These are phyloP conservation scores for Drosophila limbata DNA, from an alignment of 2,888 invertebrate genomes.

Conservation along the genomic window DNA sequence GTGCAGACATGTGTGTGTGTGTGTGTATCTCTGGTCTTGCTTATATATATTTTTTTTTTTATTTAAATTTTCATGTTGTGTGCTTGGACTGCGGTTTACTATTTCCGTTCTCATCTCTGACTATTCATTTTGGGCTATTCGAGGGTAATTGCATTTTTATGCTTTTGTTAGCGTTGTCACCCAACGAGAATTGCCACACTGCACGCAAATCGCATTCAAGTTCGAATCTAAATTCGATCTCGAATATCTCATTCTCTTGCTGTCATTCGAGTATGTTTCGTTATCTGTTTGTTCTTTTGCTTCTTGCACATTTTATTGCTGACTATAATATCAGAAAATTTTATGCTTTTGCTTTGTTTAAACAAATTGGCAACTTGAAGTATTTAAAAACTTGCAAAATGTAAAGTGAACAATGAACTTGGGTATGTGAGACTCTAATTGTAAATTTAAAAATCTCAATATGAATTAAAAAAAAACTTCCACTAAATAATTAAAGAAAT, in stretches of 20 bases:
- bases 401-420: neutral
- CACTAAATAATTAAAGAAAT: too few species aligned
- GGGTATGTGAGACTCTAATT: too few species aligned
- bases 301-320: slow-evolving; percentile 27
- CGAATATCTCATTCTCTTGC: slow-evolving; percentile 4
- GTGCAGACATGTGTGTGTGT: slow-evolving; percentile 15
- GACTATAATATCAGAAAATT: slow-evolving; percentile 35
- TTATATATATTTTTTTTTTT: slow-evolving; percentile 42
- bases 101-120: slow-evolving; percentile 51
- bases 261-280: neutral
- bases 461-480: neutral
- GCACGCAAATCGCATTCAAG: slow-evolving; percentile 20
- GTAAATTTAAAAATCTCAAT: too few species aligned
- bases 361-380: slow-evolving; percentile 12
- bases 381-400: neutral
- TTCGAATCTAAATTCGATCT: slow-evolving; percentile 27
- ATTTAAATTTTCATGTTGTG: slow-evolving; percentile 68
- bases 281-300: slow-evolving; percentile 12
- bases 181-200: slow-evolving; percentile 43
- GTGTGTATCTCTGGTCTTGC: slow-evolving; percentile 20
- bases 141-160: slow-evolving; percentile 78
- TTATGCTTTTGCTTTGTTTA: slow-evolving; percentile 59
- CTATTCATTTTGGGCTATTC: slow-evolving; percentile 60
- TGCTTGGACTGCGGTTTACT: slow-evolving; percentile 59
- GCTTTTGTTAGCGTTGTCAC: slow-evolving; percentile 51